Evolutionary conservation across 2,888 invertebrate genomes (phyloP).

Genomic region (Teleogryllus oceanicus): DNA sequence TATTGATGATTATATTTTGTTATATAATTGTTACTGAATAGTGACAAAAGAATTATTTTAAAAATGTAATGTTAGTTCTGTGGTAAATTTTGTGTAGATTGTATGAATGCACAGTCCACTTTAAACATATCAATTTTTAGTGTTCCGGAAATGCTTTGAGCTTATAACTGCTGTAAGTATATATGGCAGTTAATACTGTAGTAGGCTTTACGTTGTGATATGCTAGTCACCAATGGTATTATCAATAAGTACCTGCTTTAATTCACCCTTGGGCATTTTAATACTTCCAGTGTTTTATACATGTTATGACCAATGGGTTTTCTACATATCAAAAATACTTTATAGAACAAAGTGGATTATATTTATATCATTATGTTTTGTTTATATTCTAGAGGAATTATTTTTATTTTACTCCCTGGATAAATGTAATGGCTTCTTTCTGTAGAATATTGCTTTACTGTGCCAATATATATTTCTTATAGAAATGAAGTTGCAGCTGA

Average conservation of each 20-base stretch:
- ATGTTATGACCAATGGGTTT: slow-evolving; percentile 1
- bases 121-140: neutral
- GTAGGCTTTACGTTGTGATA: neutral
- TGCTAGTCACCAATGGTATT: neutral
- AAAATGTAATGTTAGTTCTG: neutral
- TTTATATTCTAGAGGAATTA: neutral
- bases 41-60: neutral
- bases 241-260: neutral
- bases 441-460: too few species aligned
- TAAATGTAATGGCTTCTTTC: too few species aligned
- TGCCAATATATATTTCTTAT: too few species aligned
- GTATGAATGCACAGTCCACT: neutral
- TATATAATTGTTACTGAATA: too few species aligned
- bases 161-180: neutral
- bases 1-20: too few species aligned
- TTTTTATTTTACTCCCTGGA: neutral
- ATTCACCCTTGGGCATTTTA: neutral
- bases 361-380: neutral
- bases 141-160: neutral
- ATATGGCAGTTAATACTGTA: neutral
- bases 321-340: slow-evolving; percentile 2
- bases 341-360: neutral
- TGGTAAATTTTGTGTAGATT: neutral
- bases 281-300: slow-evolving; percentile 2
- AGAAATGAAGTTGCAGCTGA: too few species aligned